Base-by-base conservation (phyloP, 1,140 invertebrate species). In the Drosophila cardini region DNA sequence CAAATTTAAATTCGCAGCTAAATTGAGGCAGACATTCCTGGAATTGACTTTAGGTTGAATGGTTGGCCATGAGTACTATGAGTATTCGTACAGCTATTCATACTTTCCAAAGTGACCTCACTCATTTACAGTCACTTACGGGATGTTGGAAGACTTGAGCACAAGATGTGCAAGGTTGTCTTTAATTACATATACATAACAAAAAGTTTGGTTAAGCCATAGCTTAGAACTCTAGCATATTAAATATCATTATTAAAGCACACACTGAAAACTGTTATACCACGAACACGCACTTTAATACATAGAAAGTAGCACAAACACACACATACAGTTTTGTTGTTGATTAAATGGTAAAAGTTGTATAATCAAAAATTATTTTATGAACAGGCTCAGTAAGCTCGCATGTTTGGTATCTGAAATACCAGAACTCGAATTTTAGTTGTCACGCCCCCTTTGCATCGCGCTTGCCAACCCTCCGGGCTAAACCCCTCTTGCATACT, bases 331-430 rank as follows among this genome's bases (percentile, higher is more conserved):
- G 16, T 62, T 26, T 57, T 52, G 65, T 40, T 50, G 34, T 62
- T 70, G 71, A 73, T 69, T 56, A 69, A 73, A 62, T 69, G 64
- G 38, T 48, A 56, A 79, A 72, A 55, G 75, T 75, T 78, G 76
- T 78, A 73, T 82, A 72, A 73, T 85, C 83, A 65, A 72, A 78
- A 85, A 78, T 82, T 67, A 76, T 78, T 78, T 81, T 57, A 60
- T 82, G 63, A 79, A 79, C 72, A 71, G 58, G 64, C 75, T 65
- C 63, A 81, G 68, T 45, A 32, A 62, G 75, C 78, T 57, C 74
- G 62, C 74, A 62, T 56, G 43, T 11, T 55, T 52, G 46, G 55
- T 38, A 46, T 56, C 60, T 52, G 62, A 43, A 16, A 46, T 30
- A 34, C 56, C 9, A 40, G 13, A 55, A 42, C 45, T 34, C 26